phyloP scores from a whole-genome alignment of 2,113 vertebrate genomes.

The Grallaria varia region DNA sequence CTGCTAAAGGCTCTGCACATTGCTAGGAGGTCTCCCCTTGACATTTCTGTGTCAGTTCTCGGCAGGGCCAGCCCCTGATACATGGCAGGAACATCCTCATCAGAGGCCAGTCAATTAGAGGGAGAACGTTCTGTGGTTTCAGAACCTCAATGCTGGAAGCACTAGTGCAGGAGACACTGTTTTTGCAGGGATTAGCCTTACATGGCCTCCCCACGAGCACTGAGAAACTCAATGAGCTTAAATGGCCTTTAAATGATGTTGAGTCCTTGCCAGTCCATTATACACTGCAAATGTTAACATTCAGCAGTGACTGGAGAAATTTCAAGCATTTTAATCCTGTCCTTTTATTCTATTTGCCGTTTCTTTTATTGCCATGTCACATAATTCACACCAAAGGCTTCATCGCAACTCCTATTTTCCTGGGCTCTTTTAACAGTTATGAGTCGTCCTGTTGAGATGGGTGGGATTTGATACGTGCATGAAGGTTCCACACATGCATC shows the following conservation, averaged over 20 bases:
- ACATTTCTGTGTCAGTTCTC: background rate
- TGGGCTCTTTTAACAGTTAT: background rate
- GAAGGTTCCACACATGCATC: background rate
- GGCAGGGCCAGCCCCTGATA: background rate
- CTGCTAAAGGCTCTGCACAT: background rate
- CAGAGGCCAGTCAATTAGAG: background rate
- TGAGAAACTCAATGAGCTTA: background rate
- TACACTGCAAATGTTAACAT: background rate
- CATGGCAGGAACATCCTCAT: background rate
- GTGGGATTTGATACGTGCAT: background rate
- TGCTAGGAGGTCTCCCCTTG: background rate
- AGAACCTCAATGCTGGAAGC: background rate
- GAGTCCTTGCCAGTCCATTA: background rate
- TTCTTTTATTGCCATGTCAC: background rate
- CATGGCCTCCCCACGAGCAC: background rate
- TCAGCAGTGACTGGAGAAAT: background rate
- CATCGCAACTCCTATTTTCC: background rate
- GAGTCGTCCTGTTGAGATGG: background rate
- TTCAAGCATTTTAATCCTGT: background rate
- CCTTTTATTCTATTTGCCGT: background rate
- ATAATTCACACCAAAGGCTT: background rate
- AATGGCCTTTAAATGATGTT: background rate
- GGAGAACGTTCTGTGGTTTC: background rate
- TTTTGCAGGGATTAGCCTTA: background rate
- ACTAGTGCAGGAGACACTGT: background rate